These are phyloP conservation scores for Pseudococcus viburni DNA, from an alignment of 2,888 invertebrate species.

Conservation along the genomic window DNA sequence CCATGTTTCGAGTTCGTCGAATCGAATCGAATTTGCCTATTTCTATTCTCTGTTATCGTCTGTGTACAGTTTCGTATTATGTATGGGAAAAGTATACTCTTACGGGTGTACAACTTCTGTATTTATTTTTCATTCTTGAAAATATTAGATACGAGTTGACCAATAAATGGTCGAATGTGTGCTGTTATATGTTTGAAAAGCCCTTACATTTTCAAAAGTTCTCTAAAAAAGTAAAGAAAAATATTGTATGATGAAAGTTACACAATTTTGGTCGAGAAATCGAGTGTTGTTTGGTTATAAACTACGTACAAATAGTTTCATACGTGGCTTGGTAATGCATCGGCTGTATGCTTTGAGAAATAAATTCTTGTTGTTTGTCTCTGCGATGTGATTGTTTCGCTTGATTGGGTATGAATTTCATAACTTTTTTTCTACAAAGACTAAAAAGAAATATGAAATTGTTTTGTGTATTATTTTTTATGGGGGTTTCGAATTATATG, in stretches of 20 bases:
- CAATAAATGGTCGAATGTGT: neutral
- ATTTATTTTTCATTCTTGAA: slow-evolving; percentile 6
- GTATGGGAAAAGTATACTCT: neutral
- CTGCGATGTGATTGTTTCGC: neutral
- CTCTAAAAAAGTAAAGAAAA: neutral
- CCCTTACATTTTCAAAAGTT: neutral
- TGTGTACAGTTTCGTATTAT: no score
- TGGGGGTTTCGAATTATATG: no score
- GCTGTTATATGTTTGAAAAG: neutral
- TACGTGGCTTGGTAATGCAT: neutral
- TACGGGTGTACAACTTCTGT: neutral
- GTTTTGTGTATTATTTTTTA: neutral
- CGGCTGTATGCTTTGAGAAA: neutral
- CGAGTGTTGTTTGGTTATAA: neutral
- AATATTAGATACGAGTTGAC: neutral
- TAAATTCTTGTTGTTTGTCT: neutral
- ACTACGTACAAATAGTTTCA: neutral
- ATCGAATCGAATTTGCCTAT: neutral
- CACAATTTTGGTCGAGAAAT: neutral
- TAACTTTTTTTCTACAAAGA: neutral
- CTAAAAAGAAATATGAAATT: neutral
- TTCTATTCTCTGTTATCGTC: neutral
- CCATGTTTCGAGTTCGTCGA: neutral
- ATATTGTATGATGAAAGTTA: neutral
- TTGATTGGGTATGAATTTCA: neutral